These are phyloP conservation scores for Amia ocellicauda DNA, from an alignment of 2,113 vertebrate genomes.

Conservation along the genomic window DNA sequence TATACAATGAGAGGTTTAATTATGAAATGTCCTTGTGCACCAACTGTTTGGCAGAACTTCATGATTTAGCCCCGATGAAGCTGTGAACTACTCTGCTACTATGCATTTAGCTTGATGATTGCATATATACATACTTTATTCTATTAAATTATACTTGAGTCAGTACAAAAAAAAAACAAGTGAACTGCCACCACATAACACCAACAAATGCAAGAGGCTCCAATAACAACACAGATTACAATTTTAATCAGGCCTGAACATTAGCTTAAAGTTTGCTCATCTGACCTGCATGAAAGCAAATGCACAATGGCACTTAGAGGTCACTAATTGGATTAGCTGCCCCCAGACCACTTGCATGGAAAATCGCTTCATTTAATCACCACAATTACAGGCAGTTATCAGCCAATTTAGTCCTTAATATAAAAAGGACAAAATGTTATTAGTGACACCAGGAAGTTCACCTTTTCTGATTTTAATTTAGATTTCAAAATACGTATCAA, in stretches of 20 bases:
- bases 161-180: too few relatives aligned
- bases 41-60: too few relatives aligned
- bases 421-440: neutral
- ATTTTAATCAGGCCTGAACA: neutral
- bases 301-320: constrained; percentile 12
- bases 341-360: neutral
- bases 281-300: constrained; percentile 5
- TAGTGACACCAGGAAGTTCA: neutral
- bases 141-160: too few relatives aligned
- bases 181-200: too few relatives aligned
- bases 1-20: too few relatives aligned
- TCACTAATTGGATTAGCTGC: constrained; percentile 21
- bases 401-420: constrained; percentile 5
- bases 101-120: too few relatives aligned
- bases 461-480: too few relatives aligned
- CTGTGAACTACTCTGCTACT: too few relatives aligned
- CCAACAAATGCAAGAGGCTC: neutral
- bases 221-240: neutral
- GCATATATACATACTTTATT: too few relatives aligned
- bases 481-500: too few relatives aligned
- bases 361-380: constrained; percentile 5
- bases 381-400: constrained; percentile 9
- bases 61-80: too few relatives aligned
- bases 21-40: too few relatives aligned
- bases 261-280: neutral